These are phyloP conservation scores for Labeo rohita DNA, from an alignment of 2,113 vertebrate genomes.

Conservation along the genomic window DNA sequence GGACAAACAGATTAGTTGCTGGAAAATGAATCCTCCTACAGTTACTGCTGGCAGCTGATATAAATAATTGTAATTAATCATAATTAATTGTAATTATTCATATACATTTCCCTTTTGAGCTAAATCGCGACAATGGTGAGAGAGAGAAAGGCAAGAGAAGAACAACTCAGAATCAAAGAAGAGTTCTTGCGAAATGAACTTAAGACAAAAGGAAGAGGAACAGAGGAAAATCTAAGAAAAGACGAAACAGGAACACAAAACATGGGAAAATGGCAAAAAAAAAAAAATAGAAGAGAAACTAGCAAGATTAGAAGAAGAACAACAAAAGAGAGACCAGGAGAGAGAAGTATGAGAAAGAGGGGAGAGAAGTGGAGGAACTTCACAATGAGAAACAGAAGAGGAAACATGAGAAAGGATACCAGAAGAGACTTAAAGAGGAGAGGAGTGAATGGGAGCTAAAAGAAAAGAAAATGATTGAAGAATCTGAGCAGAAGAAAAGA, in stretches of 20 bases:
- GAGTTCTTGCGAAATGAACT: neutral
- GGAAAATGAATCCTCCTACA: too few relatives aligned
- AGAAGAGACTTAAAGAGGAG: neutral
- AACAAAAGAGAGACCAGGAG: neutral
- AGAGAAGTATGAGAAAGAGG: neutral
- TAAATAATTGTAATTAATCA: too few relatives aligned
- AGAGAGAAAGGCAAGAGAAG: neutral
- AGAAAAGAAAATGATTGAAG: neutral
- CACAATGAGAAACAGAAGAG: neutral
- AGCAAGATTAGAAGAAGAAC: neutral
- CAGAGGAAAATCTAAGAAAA: neutral
- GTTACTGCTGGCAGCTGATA: too few relatives aligned
- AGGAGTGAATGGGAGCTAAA: conserved; percentile 1
- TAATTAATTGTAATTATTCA: too few relatives aligned
- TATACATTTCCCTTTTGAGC: too few relatives aligned
- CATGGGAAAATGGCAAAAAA: too few relatives aligned
- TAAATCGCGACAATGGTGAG: neutral
- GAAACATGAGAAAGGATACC: neutral
- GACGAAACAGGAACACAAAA: neutral
- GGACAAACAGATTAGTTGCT: too few relatives aligned
- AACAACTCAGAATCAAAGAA: neutral
- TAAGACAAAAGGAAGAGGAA: neutral
- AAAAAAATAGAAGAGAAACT: neutral
- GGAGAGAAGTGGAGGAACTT: neutral
- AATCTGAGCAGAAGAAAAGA: neutral